These are phyloP conservation scores for Scrobipalpa atriplicella DNA, from an alignment of 2,888 invertebrate species.

Conservation along the genomic window DNA sequence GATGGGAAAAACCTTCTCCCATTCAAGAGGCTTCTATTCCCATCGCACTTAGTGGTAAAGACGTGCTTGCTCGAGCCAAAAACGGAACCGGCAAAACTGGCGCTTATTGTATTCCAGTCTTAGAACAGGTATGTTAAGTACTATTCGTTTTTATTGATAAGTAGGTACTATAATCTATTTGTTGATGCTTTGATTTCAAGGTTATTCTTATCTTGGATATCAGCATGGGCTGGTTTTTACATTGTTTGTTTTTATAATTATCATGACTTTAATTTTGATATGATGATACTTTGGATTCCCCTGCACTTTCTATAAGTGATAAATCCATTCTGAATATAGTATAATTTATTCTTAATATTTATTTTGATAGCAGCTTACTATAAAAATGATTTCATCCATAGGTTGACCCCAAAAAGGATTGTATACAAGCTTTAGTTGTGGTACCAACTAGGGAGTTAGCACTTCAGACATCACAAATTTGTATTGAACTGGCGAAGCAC, in stretches of 20 bases:
- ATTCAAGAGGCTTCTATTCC: constrained; percentile 99
- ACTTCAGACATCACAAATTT: constrained; percentile 99
- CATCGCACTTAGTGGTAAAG: constrained; percentile 98
- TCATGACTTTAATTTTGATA: constrained; percentile 35
- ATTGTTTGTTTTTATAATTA: constrained; percentile 37
- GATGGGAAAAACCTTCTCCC: constrained; percentile 99
- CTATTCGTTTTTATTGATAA: constrained; percentile 26
- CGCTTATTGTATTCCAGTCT: constrained; percentile 98
- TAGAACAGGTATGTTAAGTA: constrained; percentile 88
- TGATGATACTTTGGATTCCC: constrained; percentile 81
- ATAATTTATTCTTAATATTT: neutral
- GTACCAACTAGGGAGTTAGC: constrained; percentile 99
- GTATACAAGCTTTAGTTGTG: constrained; percentile 98
- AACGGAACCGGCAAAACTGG: constrained; percentile 99
- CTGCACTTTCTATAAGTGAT: constrained; percentile 79
- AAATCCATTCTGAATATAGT: constrained; percentile 43
- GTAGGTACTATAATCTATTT: neutral
- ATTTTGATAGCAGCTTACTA: neutral
- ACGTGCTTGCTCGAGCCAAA: constrained; percentile 99
- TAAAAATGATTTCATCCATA: constrained; percentile 41
- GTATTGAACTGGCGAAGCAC: constrained; percentile 99
- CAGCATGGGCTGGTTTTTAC: neutral
- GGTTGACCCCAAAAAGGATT: constrained; percentile 93
- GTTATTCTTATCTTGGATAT: constrained; percentile 3
- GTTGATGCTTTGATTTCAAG: constrained; percentile 11